phyloP scores from a whole-genome alignment of 1,140 invertebrate species.

The Drosophila novamexicana region DNA sequence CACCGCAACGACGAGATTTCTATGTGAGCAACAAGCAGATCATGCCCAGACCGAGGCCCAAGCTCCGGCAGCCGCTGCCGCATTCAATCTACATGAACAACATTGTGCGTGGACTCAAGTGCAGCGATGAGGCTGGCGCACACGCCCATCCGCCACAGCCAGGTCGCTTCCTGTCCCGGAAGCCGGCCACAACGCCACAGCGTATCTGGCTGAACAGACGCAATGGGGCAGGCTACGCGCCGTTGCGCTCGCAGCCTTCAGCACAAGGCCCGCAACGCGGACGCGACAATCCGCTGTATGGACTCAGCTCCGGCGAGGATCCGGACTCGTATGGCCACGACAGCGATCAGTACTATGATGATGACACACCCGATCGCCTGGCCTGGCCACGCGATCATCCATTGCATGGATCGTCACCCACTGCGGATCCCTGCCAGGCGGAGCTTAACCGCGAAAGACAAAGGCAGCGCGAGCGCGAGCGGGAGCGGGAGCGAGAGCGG shows the following conservation, averaged over 20 bases:
- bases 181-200: not conserved
- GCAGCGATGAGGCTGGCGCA: constrained; percentile 46
- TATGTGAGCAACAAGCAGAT: constrained; percentile 67
- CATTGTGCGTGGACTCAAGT: constrained; percentile 63
- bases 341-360: constrained; percentile 37
- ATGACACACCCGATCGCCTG: constrained; percentile 1
- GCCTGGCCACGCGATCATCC: constrained; percentile 12
- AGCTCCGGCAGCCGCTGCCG: constrained; percentile 52
- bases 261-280: not conserved
- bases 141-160: not conserved
- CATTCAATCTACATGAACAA: constrained; percentile 71
- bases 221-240: not conserved
- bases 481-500: not conserved
- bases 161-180: not conserved
- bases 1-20: constrained; percentile 39
- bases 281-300: constrained; percentile 2
- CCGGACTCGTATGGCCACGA: constrained; percentile 16
- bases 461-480: not conserved
- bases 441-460: constrained; percentile 37
- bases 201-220: constrained; percentile 24
- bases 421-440: constrained; percentile 55
- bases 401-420: not conserved
- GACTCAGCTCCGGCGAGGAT: constrained; percentile 19
- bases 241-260: not conserved
- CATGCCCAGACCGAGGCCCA: constrained; percentile 56